Evolutionary conservation across 2,888 invertebrate genomes (phyloP), one percentile per base, ranked within the genome.

Genomic region (Steinernema scapterisci): DNA sequence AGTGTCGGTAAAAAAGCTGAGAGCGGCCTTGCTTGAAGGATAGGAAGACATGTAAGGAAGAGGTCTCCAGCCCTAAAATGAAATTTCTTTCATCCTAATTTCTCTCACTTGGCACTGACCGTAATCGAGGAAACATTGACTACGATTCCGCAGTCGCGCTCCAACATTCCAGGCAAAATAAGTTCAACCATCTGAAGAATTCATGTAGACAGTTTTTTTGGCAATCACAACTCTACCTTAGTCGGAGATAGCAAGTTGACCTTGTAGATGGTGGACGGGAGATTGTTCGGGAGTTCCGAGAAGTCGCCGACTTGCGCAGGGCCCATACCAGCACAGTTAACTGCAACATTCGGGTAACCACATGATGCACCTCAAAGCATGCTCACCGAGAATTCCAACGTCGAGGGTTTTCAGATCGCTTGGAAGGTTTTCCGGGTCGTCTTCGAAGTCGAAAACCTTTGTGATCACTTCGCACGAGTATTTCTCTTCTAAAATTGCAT

Each of bases 101-200:
- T 21, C 43, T n/a, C n/a, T n/a, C n/a, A n/a, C 72, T n/a, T 31
- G 13, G 1, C 11, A 72, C 80, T 72, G 63, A 84, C 85, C 19
- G 85, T 86, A 79, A 86, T 84, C 0, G 87, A 87, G 2, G 86
- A 82, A 9, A 87, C 78, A 72, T 85, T 87, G n/a, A 87, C 84
- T 70, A 87, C 80, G 51, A 84, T 78, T 44, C 87, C 87, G n/a
- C 73, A 70, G 38, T 87, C 82, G 21, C 83, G 78, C 51, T 85
- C 74, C 7, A 83, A 52, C 86, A 87, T 87, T 31, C 85, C 85
- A 11, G 87, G 86, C 9, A 87, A 78, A 44, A 87, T 76, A 6
- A 80, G 45, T 75, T 87, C 86, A 43, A 79, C 77, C 86, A 86
- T 85, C 82, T 86, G 74, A 77, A 70, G 19, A 76, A 1, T 23